phyloP scores from a whole-genome alignment of 2,888 invertebrate genomes.

The Acleris sparsana region DNA sequence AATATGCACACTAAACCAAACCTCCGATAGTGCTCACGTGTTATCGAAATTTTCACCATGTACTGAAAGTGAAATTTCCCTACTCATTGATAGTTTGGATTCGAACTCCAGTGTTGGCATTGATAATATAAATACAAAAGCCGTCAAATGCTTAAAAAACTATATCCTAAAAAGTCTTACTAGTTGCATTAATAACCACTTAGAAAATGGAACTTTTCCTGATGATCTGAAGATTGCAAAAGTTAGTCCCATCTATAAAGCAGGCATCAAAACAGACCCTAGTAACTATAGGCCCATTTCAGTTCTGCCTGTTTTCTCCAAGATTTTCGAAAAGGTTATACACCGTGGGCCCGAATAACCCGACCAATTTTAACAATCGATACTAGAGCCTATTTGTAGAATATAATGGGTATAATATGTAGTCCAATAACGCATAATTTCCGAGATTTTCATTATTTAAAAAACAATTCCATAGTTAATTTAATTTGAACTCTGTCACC shows the following conservation, averaged over 20 bases:
- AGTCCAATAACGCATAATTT: no score
- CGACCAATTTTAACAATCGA: no score
- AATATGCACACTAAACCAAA: not conserved
- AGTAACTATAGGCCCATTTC: not conserved
- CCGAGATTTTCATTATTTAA: no score
- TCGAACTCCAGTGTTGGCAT: constrained; percentile 31
- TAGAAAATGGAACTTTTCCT: constrained; percentile 2
- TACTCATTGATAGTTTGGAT: constrained; percentile 34
- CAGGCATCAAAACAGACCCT: not conserved
- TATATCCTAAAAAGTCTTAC: constrained; percentile 12
- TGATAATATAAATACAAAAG: constrained; percentile 36
- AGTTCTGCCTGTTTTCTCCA: not conserved
- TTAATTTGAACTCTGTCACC: no score
- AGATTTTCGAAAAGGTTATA: not conserved
- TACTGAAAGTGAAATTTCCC: constrained; percentile 19
- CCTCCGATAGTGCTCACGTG: not conserved
- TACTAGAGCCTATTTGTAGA: no score
- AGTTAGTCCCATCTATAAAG: constrained; percentile 1
- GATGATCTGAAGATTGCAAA: not conserved
- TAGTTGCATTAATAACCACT: constrained; percentile 18
- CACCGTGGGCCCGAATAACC: no score
- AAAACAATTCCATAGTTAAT: no score
- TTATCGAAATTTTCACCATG: constrained; percentile 10
- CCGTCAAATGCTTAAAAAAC: constrained; percentile 33
- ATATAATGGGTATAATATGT: no score